phyloP scores from a whole-genome alignment of 2,888 invertebrate species.

The Chirona hameri region DNA sequence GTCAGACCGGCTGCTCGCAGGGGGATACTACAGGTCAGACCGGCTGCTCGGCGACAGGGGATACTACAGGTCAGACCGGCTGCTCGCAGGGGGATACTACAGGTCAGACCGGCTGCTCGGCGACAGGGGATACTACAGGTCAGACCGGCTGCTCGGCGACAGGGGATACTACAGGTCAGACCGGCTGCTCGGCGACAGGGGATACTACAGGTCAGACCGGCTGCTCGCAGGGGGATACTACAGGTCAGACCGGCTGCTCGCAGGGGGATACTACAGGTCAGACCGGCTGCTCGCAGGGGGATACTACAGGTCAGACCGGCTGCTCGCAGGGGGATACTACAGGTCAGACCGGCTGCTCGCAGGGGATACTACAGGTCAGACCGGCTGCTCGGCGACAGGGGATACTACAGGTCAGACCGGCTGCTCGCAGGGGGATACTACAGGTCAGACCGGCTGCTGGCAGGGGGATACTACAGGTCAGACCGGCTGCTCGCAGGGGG shows the following conservation, averaged over 20 bases:
- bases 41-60: slow-evolving; percentile 10
- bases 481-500: not conserved
- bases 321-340: slow-evolving; percentile 6
- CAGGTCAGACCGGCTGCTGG: too few relatives aligned
- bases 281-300: not conserved
- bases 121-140: not conserved
- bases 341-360: not conserved
- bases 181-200: not conserved
- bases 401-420: not conserved
- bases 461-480: slow-evolving; percentile 8
- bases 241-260: not conserved
- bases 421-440: slow-evolving; percentile 6
- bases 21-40: not conserved
- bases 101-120: slow-evolving; percentile 4
- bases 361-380: slow-evolving; percentile 1
- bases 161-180: slow-evolving; percentile 1
- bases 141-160: slow-evolving; percentile 7
- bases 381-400: not conserved
- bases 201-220: not conserved
- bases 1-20: slow-evolving; percentile 6
- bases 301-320: not conserved
- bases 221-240: slow-evolving; percentile 6
- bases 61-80: not conserved
- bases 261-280: slow-evolving; percentile 6
- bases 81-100: not conserved